Base-by-base conservation (phyloP, 2,113 vertebrate species). In the Apodemus speciosus region DNA sequence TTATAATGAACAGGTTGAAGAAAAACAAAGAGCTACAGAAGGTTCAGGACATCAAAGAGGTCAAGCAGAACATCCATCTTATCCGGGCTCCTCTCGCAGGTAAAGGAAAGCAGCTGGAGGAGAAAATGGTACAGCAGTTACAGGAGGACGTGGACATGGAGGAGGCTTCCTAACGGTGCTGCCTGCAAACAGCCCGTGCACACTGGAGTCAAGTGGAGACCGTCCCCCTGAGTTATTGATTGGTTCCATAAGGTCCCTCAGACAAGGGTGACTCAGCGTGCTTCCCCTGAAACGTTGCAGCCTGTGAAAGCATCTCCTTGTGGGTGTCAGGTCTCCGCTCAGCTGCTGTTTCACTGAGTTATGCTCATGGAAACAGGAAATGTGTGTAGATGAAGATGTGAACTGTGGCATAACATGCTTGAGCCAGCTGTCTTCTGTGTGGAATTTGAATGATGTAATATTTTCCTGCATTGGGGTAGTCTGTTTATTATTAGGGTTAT, bases 21-120 rank as follows among this genome's bases (percentile, higher is more conserved):
- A 99, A 99, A 97, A 98, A 98, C 96, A 99, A 99, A 98, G 98
- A 99, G 94, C 96, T 99, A 92, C 98, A 99, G 97, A 99, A 99
- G 91, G 99, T 98, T 84, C 98, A 99, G 96, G 99, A 98, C 90
- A 99, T 99, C 98, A 98, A 83, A 95, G 99, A 99, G 98, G 99
- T 99, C 95, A 99, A 99, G 97, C 99, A 99, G 95, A 99, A 99
- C 85, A 99, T 99, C 90, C 99, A 99, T 95, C 99, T 99, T 71
- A 99, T 99, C 97, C 99, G 98, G 97, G 99, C 99, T 51, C 99
- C 99, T 13, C 98, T 99, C 96, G 99, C 99, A 99, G 99, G 98
- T 94, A 99, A 99, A 98, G 98, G 98, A 95, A 99, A 99, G 96
- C 96, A 98, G 75, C 88, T 99, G 99, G 99, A 99, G 97, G 99